These are phyloP conservation scores for Stegophylla sp. DNA, from an alignment of 2,888 invertebrate species.

Conservation along the genomic window DNA sequence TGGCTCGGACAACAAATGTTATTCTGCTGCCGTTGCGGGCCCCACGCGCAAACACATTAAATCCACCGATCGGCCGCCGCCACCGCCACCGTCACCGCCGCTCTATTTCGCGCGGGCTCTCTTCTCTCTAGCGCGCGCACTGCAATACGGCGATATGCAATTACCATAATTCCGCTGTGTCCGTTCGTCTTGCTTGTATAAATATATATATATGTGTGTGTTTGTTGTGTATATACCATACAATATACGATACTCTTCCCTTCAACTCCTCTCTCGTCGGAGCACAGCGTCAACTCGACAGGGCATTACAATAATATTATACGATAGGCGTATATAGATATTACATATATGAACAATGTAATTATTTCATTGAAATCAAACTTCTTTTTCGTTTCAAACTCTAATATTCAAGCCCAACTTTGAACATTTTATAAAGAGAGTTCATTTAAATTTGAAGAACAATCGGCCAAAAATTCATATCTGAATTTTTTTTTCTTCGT, in stretches of 20 bases:
- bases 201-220: background rate
- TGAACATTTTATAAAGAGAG: too few species aligned
- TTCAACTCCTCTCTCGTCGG: background rate
- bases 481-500: too few species aligned
- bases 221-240: background rate
- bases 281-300: background rate
- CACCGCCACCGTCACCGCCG: background rate
- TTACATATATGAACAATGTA: background rate
- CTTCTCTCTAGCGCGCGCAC: constrained; percentile 14
- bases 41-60: constrained; percentile 56
- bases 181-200: constrained; percentile 18
- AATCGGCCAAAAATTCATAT: too few species aligned
- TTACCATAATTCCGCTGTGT: constrained; percentile 52
- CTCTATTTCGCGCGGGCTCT: background rate
- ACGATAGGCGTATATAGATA: background rate
- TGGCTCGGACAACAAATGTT: constrained; percentile 59
- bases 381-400: too few species aligned
- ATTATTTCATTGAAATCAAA: too few species aligned
- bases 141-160: constrained; percentile 44
- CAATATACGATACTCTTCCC: too few species aligned
- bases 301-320: too few species aligned
- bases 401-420: too few species aligned
- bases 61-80: constrained; percentile 46
- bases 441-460: too few species aligned
- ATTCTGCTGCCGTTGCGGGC: constrained; percentile 40